A percentile compares a stretch with the other conserved stretches of the same genome.
Evolutionary conservation across 2,888 invertebrate genomes (phyloP).

Genomic region (Drosophila greeni): DNA sequence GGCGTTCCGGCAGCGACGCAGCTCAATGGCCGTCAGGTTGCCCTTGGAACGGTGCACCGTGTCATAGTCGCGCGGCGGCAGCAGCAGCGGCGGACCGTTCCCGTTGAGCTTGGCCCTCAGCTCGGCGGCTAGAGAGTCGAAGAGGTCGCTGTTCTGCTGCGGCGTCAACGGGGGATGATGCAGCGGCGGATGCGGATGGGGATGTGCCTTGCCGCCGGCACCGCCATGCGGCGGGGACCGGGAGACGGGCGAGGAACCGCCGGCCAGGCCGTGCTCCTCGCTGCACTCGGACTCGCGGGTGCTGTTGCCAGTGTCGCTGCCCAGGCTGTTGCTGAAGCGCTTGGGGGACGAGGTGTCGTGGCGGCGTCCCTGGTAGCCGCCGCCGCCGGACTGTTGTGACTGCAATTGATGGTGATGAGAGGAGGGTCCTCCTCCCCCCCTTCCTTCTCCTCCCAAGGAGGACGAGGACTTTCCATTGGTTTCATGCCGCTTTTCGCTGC

Average conservation of each 20-base stretch:
- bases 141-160: conserved; percentile 85
- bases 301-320: conserved; percentile 85
- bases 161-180: conserved; percentile 62
- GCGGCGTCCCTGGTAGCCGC: conserved; percentile 50
- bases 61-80: conserved; percentile 97
- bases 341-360: conserved; percentile 78
- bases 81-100: conserved; percentile 86
- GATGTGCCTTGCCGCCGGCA: conserved; percentile 17
- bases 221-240: conserved; percentile 68
- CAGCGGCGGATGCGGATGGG: conserved; percentile 53
- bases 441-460: conserved; percentile 60
- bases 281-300: conserved; percentile 86
- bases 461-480: conserved; percentile 82
- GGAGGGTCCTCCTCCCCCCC: conserved; percentile 11
- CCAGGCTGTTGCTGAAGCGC: conserved; percentile 85
- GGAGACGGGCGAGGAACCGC: conserved; percentile 73
- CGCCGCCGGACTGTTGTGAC: conserved; percentile 27
- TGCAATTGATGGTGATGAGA: conserved; percentile 50
- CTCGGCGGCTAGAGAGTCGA: conserved; percentile 95
- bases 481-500: conserved; percentile 62
- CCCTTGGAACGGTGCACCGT: conserved; percentile 88
- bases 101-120: conserved; percentile 86
- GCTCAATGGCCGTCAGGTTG: conserved; percentile 86
- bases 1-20: conserved; percentile 79
- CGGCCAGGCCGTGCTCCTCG: conserved; percentile 81